phyloP scores from a whole-genome alignment of 2,888 invertebrate genomes.

The Colostygia pectinataria region DNA sequence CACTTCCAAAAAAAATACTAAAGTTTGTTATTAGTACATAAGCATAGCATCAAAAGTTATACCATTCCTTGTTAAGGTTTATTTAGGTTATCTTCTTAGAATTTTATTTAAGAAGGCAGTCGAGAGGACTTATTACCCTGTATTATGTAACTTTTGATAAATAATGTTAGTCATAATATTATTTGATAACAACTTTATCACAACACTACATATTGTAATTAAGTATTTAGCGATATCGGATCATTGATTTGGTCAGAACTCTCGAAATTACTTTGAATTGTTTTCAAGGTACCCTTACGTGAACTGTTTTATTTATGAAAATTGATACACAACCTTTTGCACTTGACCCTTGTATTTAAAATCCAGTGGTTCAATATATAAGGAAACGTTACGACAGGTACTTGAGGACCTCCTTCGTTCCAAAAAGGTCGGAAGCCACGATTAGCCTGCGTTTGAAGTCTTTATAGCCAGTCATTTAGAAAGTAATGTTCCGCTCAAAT shows the following conservation, averaged over 20 bases:
- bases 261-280: background rate
- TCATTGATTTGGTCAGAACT: background rate
- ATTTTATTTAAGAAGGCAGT: too few relatives aligned
- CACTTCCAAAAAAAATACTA: too few relatives aligned
- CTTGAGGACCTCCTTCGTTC: slow-evolving; percentile 63
- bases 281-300: slow-evolving; percentile 22
- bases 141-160: too few relatives aligned
- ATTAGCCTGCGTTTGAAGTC: slow-evolving; percentile 80
- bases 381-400: slow-evolving; percentile 65
- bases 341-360: slow-evolving; percentile 55
- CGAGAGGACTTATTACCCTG: too few relatives aligned
- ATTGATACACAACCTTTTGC: slow-evolving; percentile 28
- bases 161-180: too few relatives aligned
- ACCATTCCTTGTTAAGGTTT: too few relatives aligned
- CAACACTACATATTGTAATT: too few relatives aligned
- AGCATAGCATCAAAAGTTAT: too few relatives aligned
- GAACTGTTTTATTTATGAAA: slow-evolving; percentile 31
- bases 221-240: background rate
- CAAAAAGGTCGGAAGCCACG: slow-evolving; percentile 78
- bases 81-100: too few relatives aligned
- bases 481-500: slow-evolving; percentile 75
- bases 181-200: too few relatives aligned
- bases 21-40: too few relatives aligned
- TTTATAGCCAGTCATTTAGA: slow-evolving; percentile 76
- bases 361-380: slow-evolving; percentile 60